Conservation (phyloP, 30 jellyfish, hydroid and myxozoan species). For the Hydractinia symbiolongicarpus region DNA sequence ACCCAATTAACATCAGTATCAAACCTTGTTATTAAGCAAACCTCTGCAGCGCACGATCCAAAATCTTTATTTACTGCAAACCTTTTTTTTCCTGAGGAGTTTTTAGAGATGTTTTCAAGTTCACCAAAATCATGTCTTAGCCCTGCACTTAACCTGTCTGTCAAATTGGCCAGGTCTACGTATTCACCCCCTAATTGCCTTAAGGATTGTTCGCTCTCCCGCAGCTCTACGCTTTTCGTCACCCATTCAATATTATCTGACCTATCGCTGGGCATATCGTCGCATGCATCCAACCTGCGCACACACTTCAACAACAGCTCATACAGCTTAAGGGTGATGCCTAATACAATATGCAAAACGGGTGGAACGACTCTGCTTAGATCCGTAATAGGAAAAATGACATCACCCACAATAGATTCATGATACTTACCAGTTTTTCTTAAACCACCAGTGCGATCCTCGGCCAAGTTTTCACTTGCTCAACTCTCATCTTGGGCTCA, state of each 20-base stretch:
- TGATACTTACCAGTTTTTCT: slow-evolving; percentile 27
- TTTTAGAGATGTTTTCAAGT: not conserved
- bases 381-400: slow-evolving; percentile 27
- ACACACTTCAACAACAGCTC: not conserved
- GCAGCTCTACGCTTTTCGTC: not conserved
- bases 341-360: slow-evolving; percentile 42
- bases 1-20: not conserved
- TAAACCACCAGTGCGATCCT: slow-evolving; percentile 5
- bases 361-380: slow-evolving; percentile 43
- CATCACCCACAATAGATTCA: slow-evolving; percentile 13
- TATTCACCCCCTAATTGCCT: too few relatives aligned
- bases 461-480: not conserved
- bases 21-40: not conserved
- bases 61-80: not conserved
- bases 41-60: not conserved
- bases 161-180: too few relatives aligned
- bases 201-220: not conserved
- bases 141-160: not conserved
- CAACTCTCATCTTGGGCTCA: slow-evolving; percentile 5
- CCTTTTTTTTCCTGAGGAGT: not conserved
- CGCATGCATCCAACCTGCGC: slow-evolving; percentile 1
- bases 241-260: not conserved
- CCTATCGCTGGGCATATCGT: not conserved
- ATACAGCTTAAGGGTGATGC: slow-evolving; percentile 20
- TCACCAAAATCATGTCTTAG: not conserved